Base-by-base conservation (phyloP, 2,888 invertebrate genomes). In the Apotomis capreana region DNA sequence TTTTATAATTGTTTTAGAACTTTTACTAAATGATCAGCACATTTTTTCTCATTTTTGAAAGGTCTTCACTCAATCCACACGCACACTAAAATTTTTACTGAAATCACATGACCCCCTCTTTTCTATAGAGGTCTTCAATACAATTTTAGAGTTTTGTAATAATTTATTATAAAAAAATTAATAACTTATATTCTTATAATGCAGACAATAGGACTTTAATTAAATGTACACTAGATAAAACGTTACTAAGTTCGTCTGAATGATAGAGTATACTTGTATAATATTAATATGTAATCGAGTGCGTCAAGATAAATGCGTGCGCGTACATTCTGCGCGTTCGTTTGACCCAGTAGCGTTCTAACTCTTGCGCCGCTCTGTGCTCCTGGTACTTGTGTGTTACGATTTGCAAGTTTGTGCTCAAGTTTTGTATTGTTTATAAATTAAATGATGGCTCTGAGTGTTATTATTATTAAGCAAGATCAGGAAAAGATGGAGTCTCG, bases 371-470 rank as follows among this genome's bases (percentile, higher is more conserved):
- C 37, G 79, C 78, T 74, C 76, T 83, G 75, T 70, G 69, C 79
- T 78, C 83, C 83, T 83, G 49, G 83, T 84, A 82, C 74, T 75
- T 71, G 51, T 74, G 73, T 74, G 44, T 70, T 74, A 75, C 40
- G 51, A n/a, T 65, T 70, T 64, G 68, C 60, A 60, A 60, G 52
- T 68, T 60, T 65, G 51, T 61, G 13, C 52, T 49, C 15, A 49
- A 67, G 9, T 61, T 64, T 74, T 51, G 49, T 54, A 46, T 74
- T 61, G 61, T 72, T 60, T 68, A 65, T 62, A 57, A 54, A 70
- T 61, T 61, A 15, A 51, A 80, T 76, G 74, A 87, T 88, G 88
- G 81, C 84, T 62, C 55, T 84, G 13, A 79, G 81, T 79, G 80
- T 84, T 70, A 76, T 77, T 73, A 73, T 84, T 70, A 76, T 77